These are phyloP conservation scores for Hemichromis elongatus DNA, from an alignment of 2,113 vertebrate genomes.

Conservation along the genomic window DNA sequence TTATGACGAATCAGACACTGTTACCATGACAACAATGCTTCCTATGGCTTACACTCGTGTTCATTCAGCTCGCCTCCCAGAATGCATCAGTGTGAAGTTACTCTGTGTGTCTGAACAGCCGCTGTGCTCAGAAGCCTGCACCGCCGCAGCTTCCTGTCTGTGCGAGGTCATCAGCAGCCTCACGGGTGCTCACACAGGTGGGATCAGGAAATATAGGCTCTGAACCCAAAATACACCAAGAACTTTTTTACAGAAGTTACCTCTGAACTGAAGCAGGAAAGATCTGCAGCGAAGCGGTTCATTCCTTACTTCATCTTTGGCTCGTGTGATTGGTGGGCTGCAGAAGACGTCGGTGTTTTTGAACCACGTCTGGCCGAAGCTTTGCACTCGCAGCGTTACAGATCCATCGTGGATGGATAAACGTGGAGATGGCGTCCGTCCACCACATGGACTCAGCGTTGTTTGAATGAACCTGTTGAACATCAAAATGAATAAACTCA, in stretches of 20 bases:
- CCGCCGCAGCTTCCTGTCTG: background rate
- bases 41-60: background rate
- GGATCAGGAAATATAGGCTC: background rate
- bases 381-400: background rate
- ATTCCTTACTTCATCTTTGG: background rate
- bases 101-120: background rate
- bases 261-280: background rate
- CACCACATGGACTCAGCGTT: background rate
- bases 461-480: background rate
- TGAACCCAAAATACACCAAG: background rate
- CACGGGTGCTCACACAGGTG: background rate
- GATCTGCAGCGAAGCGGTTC: background rate
- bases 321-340: background rate
- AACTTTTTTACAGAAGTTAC: background rate
- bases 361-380: background rate
- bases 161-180: background rate
- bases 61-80: background rate
- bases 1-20: background rate
- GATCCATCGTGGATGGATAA: background rate
- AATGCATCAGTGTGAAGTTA: background rate
- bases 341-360: background rate
- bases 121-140: background rate
- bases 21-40: background rate
- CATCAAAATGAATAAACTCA: background rate
- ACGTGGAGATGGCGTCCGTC: background rate